Base-by-base conservation (phyloP, 1,140 invertebrate species). In the Trichonephila clavipes region DNA sequence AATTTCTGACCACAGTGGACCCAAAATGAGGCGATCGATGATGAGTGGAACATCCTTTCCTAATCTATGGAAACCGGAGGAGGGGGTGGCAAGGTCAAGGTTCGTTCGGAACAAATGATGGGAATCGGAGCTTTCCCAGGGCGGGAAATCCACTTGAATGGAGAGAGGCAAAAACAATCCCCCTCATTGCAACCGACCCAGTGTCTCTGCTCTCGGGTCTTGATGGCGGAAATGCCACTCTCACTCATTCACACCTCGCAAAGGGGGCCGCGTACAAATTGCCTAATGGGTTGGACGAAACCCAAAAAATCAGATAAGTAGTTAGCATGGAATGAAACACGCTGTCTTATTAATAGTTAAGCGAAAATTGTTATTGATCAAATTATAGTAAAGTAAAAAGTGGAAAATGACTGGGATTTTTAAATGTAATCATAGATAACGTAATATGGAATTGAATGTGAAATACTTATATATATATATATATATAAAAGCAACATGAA, bases 121-220 rank as follows among this genome's bases (percentile, higher is more conserved):
- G 88, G 88, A 90, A 90, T 90, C 88, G 88, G 88, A 90, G 88
- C 69, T 90, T 90, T 90, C 88, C 72, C 69, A 81, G 88, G 24
- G 40, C 28, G 87, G 87, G 64, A 88, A 88, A 66, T 64, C 87
- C 62, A 62, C 64, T 88, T 14, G 64, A 88, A 66, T 34, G 87
- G 64, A 61, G 44, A 51, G 44, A 51, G 34, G 88, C 66, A 64
- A 90, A 90, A 90, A 90, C 88, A 90, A 90, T 90, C 72, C 88
- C n/a, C 72, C 28, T 69, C 44, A 51, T 51, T 51, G 44, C 44
- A 51, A 59, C 19, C 58, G 40, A 69, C 18, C 66, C 44, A 88
- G 62, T 88, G 64, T 88, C 87, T 72, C 66, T 72, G 69, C 69
- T 77, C 58, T 51, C 44, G 44, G 44, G 44, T 51, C 21, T 69